These are phyloP conservation scores for Reticulitermes lucifugus DNA, from an alignment of 2,888 invertebrate genomes.

Conservation along the genomic window DNA sequence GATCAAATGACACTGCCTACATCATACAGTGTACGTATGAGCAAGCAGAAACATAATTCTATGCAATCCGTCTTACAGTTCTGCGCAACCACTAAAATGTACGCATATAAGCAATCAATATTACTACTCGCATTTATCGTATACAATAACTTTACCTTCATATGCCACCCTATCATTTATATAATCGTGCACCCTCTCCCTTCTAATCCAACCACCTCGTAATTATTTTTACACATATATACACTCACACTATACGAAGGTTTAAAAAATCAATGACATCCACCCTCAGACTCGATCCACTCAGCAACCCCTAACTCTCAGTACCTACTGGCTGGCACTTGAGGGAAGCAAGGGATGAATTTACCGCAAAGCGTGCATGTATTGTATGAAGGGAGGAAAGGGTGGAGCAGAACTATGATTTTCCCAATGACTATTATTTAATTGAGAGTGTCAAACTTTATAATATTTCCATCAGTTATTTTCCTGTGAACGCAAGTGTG, in stretches of 20 bases:
- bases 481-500: background rate
- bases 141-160: background rate
- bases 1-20: background rate
- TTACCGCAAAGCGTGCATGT: slow-evolving; percentile 5
- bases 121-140: background rate
- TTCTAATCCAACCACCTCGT: background rate
- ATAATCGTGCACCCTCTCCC: background rate
- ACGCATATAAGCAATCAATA: background rate
- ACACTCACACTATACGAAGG: background rate
- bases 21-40: background rate
- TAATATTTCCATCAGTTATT: slow-evolving; percentile 25
- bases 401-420: background rate
- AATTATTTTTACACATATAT: slow-evolving; percentile 5
- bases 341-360: background rate
- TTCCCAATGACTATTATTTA: slow-evolving; percentile 34
- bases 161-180: background rate
- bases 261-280: slow-evolving; percentile 1
- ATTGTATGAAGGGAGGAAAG: background rate
- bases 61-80: background rate
- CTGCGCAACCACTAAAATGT: too few relatives aligned
- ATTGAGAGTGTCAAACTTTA: slow-evolving; percentile 24
- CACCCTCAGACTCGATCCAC: slow-evolving; percentile 2
- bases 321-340: background rate
- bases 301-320: slow-evolving; percentile 8
- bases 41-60: background rate